Conservation (phyloP, 2,113 vertebrate genomes). For the Dascyllus trimaculatus region DNA sequence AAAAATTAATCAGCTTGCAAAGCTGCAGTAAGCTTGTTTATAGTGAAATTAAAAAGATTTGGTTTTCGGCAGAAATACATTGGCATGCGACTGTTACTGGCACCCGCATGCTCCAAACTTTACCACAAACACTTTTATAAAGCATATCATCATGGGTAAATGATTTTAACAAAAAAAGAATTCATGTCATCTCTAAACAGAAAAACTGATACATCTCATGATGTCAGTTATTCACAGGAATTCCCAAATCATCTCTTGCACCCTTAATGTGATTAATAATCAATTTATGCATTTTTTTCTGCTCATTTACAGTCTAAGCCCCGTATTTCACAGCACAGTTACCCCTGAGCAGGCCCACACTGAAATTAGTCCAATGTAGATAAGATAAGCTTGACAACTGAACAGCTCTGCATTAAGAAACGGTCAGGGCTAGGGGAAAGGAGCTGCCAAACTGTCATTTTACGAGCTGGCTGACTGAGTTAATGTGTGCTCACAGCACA, state of each 20-base stretch:
- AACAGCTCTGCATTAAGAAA: constrained; percentile 32
- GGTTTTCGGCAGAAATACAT: background rate
- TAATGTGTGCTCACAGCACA: constrained; percentile 25
- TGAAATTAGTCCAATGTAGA: constrained; percentile 46
- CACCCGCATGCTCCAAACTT: background rate
- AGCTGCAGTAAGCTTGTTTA: background rate
- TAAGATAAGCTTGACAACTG: constrained; percentile 39
- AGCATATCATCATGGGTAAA: background rate
- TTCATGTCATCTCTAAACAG: background rate
- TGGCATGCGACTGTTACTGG: background rate
- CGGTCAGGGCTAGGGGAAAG: constrained; percentile 6
- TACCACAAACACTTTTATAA: constrained; percentile 1
- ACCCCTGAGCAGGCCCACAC: constrained; percentile 1
- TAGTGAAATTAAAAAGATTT: background rate
- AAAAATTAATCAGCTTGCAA: too few relatives aligned
- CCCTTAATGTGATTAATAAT: constrained; percentile 1
- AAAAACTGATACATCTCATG: background rate
- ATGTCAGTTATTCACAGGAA: background rate
- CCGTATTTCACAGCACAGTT: constrained; percentile 15
- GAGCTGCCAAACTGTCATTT: constrained; percentile 56
- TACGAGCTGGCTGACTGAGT: constrained; percentile 27
- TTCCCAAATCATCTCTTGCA: background rate
- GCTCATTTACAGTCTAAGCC: constrained; percentile 3
- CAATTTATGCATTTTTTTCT: constrained; percentile 9
- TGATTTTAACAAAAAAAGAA: background rate